These are phyloP conservation scores for Halichoerus grypus DNA, from an alignment of 2,113 vertebrate genomes.

Conservation along the genomic window DNA sequence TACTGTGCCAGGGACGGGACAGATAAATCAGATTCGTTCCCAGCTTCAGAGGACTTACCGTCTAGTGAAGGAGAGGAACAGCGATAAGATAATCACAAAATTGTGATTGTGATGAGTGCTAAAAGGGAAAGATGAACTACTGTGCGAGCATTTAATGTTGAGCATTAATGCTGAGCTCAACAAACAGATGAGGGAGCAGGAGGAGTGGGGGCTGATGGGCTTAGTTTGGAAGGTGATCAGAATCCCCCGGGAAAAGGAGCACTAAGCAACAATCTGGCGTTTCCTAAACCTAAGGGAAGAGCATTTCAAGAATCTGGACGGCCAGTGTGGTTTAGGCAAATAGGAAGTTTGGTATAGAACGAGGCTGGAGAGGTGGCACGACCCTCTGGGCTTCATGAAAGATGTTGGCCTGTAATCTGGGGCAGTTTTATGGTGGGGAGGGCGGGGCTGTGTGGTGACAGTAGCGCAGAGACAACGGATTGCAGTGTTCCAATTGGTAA, in stretches of 20 bases:
- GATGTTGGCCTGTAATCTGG: not conserved
- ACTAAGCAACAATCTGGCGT: not conserved
- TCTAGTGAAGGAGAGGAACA: not conserved
- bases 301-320: not conserved
- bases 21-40: not conserved
- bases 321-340: not conserved
- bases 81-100: not conserved
- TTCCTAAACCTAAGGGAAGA: not conserved
- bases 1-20: not conserved
- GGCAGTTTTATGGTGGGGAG: not conserved
- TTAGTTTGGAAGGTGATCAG: not conserved
- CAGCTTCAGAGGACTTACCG: not conserved
- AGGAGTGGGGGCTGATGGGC: not conserved
- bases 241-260: not conserved
- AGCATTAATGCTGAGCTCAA: not conserved
- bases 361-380: not conserved
- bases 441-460: not conserved
- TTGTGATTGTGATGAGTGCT: not conserved
- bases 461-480: no score
- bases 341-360: not conserved
- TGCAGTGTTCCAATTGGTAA: not conserved
- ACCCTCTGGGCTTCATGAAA: not conserved
- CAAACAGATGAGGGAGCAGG: rapidly evolving
- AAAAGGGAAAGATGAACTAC: not conserved
- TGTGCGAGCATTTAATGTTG: not conserved